Evolutionary conservation across 2,797 vertebrate genomes (phyloP), one percentile per base, ranked within the genome.

Genomic region (Chelon labrosus): DNA sequence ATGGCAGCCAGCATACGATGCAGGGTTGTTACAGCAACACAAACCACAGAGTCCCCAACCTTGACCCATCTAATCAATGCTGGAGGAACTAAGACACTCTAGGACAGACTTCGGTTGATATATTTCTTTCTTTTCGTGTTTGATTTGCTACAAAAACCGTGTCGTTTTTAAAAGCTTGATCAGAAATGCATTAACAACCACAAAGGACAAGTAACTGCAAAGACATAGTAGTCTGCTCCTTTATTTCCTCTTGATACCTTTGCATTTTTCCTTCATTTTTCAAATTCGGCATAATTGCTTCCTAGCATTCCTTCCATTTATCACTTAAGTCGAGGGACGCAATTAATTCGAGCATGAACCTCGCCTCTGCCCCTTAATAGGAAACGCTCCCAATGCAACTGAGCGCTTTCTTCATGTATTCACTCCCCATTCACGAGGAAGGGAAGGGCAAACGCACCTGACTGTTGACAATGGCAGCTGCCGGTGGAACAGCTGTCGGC

Each of bases 1-100:
- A 90, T 91, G 77, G 90, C 80, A 90, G 87, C 85, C 75, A 60
- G 78, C 47, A 49, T 71, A 54, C 13, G 7, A 79, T 80, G 73
- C 75, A n/a, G 74, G 64, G 86, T 90, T 88, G 86, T 89, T 88
- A 89, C 55, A 74, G 88, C 87, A 91, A 91, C 89, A 81, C 47
- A 44, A 71, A 83, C 82, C 46, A 56, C 78, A 53, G 31, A 75
- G 65, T 54, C 66, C 60, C 69, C 77, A 75, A 74, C 83, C 83
- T 80, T 89, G 88, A 87, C 79, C 86, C 22, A n/a, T 55, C 62
- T 63, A 70, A 82, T 85, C 77, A 65, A 58, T 69, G 41, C 53
- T 41, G 5, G 3, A 62, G 39, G 85, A 68, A 31, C 31, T 31
- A 31, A 3, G 31, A 31, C 31, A 31, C 31, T 31, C 13, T 39